Evolutionary conservation across 2,888 invertebrate genomes (phyloP).

Genomic region (Epinotia ramella): DNA sequence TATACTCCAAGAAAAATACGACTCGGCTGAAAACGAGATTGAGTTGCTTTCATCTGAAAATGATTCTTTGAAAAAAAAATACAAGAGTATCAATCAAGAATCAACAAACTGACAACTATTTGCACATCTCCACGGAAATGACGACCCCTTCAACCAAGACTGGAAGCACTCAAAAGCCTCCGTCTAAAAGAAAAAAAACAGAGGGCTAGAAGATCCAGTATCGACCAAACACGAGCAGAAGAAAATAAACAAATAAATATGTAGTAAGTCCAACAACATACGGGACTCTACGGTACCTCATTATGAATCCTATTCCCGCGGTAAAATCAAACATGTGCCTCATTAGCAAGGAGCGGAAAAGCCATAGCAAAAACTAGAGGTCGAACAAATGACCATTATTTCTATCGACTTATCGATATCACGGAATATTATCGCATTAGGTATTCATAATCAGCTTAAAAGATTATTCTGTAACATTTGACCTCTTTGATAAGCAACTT

Average conservation of each 20-base stretch:
- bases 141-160: neutral
- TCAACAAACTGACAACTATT: neutral
- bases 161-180: neutral
- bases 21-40: slow-evolving; percentile 6
- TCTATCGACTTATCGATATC: no score
- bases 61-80: no score
- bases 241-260: neutral
- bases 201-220: neutral
- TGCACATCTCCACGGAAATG: neutral
- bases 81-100: slow-evolving; percentile 5
- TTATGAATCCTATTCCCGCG: neutral
- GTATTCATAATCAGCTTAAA: no score
- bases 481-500: no score
- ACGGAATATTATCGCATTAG: no score
- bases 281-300: neutral
- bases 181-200: neutral
- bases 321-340: neutral
- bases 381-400: no score
- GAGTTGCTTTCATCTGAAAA: neutral
- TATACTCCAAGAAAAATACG: slow-evolving; percentile 1
- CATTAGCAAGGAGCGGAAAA: neutral
- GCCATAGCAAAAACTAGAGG: no score
- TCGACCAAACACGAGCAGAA: neutral
- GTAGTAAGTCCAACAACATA: neutral
- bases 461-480: no score